Evolutionary conservation across 2,113 vertebrate species (phyloP).

Genomic region (Calyptomena viridis): DNA sequence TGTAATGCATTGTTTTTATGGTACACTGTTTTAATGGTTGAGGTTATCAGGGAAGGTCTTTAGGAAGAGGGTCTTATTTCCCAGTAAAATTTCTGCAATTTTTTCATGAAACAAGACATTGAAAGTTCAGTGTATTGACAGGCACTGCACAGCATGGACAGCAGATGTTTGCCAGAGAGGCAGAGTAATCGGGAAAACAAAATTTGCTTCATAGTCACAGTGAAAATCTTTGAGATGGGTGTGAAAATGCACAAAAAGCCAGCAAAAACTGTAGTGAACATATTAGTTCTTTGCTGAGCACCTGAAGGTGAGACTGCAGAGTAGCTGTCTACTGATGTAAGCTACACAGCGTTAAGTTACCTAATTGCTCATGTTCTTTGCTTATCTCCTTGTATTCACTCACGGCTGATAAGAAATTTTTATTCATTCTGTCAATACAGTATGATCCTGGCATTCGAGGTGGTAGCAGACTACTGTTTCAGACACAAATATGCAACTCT

Average conservation of each 20-base stretch:
- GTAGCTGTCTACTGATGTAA: not conserved
- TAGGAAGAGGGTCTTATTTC: not conserved
- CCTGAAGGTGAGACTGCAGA: not conserved
- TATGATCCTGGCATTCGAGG: not conserved
- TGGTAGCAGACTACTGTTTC: not conserved
- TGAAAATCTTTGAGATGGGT: not conserved
- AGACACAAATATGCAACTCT: not conserved
- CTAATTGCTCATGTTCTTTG: conserved; percentile 19
- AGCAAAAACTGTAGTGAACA: not conserved
- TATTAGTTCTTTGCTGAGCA: not conserved
- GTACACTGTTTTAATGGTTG: not conserved
- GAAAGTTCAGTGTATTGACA: not conserved
- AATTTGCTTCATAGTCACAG: not conserved
- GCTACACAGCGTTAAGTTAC: not conserved
- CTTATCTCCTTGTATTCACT: conserved; percentile 1
- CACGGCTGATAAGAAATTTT: not conserved
- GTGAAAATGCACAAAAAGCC: not conserved
- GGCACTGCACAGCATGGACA: not conserved
- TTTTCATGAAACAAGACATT: not conserved
- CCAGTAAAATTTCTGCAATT: not conserved
- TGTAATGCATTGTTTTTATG: not conserved
- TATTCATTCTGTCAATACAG: not conserved
- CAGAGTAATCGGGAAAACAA: not conserved
- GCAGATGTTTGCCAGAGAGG: conserved; percentile 1
- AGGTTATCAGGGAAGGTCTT: not conserved